Percentiles rank a stretch among this genome's conserved stretches.
Conservation (phyloP, 1,140 invertebrate genomes). For the Paralvinella palmiformis region DNA sequence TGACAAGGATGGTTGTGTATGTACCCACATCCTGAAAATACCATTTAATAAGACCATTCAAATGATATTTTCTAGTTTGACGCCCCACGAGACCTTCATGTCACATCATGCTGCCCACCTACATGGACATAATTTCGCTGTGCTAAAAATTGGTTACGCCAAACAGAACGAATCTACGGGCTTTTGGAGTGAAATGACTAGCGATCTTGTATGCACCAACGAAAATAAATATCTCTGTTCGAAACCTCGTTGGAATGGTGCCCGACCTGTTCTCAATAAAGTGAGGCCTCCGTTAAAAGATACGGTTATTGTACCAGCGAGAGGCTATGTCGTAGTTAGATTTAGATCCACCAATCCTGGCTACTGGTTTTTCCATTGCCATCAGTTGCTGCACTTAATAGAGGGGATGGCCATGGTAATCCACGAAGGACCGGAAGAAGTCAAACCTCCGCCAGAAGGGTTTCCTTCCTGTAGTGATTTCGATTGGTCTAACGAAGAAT, state of each 20-base stretch:
- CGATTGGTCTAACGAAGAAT: not conserved
- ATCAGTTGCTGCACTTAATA: not conserved
- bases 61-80: not conserved
- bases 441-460: not conserved
- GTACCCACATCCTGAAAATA: slow-evolving; percentile 5
- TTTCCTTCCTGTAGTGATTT: not conserved
- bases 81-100: not conserved
- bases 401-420: not conserved
- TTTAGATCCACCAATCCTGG: slow-evolving; percentile 67
- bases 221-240: slow-evolving; percentile 2
- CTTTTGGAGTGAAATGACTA: not conserved
- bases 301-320: slow-evolving; percentile 61
- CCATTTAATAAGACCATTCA: slow-evolving; percentile 6
- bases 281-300: slow-evolving; percentile 57
- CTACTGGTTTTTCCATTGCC: slow-evolving; percentile 10
- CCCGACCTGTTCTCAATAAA: not conserved
- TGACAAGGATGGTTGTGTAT: not conserved
- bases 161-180: not conserved
- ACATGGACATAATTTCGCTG: slow-evolving; percentile 15
- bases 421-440: not conserved
- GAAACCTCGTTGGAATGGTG: not conserved
- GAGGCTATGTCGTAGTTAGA: slow-evolving; percentile 59
- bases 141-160: slow-evolving; percentile 11
- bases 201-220: slow-evolving; percentile 1
- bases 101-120: slow-evolving; percentile 9